Evolutionary conservation across 1,140 invertebrate genomes (phyloP).

Genomic region (Spodoptera frugiperda): DNA sequence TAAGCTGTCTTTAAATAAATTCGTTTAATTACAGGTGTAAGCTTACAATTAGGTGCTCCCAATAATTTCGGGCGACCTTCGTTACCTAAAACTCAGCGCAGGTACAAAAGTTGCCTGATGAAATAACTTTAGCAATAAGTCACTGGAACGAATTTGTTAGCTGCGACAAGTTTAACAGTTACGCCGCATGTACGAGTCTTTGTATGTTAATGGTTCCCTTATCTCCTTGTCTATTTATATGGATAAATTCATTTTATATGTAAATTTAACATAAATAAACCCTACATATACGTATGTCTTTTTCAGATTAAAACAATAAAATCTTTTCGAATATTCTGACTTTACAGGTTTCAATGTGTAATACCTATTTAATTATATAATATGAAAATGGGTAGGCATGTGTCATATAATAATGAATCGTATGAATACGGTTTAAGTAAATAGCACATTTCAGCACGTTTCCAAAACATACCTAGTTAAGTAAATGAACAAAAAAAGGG

Average conservation of each 20-base stretch:
- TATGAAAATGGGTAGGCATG: no score
- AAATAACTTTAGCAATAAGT: slow-evolving; percentile 45
- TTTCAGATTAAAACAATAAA: no score
- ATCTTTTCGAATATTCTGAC: no score
- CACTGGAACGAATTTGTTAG: slow-evolving; percentile 18
- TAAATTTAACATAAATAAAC: no score
- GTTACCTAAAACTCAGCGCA: not conserved
- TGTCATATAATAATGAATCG: not conserved
- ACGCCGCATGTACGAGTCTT: not conserved
- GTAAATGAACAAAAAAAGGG: no score
- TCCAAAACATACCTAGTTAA: no score
- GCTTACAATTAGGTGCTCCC: slow-evolving; percentile 3
- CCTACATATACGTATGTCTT: no score
- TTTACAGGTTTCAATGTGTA: no score
- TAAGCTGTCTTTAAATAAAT: not conserved
- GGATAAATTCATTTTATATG: not conserved
- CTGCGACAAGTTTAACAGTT: slow-evolving; percentile 13
- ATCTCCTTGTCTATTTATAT: not conserved
- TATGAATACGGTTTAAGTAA: not conserved
- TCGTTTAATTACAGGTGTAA: slow-evolving; percentile 8
- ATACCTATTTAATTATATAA: no score
- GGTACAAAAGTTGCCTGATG: slow-evolving; percentile 31
- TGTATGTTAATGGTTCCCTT: not conserved
- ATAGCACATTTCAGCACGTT: no score
- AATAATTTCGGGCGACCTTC: not conserved